These are phyloP conservation scores for Apis dorsata DNA, from an alignment of 1,140 invertebrate species.

Conservation along the genomic window DNA sequence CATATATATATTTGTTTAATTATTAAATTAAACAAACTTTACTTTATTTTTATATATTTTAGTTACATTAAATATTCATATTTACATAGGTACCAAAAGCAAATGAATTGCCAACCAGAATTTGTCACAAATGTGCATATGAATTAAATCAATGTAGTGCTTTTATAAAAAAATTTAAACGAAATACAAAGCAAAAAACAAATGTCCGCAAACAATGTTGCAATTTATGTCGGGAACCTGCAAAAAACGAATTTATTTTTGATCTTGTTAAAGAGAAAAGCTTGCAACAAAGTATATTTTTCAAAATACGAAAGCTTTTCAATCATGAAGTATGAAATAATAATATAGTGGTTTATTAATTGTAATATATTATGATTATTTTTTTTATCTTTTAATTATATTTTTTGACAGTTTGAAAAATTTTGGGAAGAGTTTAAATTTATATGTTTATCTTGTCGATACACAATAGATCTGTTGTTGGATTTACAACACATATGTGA, in stretches of 20 bases:
- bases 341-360: constrained; percentile 2
- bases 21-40: background rate
- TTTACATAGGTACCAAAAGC: constrained; percentile 54
- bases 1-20: too few relatives aligned
- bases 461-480: constrained; percentile 73
- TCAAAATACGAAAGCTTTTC: constrained; percentile 70
- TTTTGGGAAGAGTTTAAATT: constrained; percentile 4
- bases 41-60: background rate
- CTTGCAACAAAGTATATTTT: constrained; percentile 55
- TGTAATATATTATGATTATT: background rate
- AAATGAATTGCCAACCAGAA: constrained; percentile 62
- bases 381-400: background rate
- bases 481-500: constrained; percentile 72
- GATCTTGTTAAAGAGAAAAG: constrained; percentile 65
- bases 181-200: background rate
- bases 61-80: background rate
- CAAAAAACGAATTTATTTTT: constrained; percentile 68
- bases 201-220: constrained; percentile 46
- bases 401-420: background rate
- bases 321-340: constrained; percentile 66
- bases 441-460: constrained; percentile 75
- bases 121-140: constrained; percentile 78
- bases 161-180: constrained; percentile 74
- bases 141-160: constrained; percentile 74
- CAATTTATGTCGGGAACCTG: constrained; percentile 65